phyloP scores from a whole-genome alignment of 2,888 invertebrate species.

The Scaptomyza cyrtandrae region DNA sequence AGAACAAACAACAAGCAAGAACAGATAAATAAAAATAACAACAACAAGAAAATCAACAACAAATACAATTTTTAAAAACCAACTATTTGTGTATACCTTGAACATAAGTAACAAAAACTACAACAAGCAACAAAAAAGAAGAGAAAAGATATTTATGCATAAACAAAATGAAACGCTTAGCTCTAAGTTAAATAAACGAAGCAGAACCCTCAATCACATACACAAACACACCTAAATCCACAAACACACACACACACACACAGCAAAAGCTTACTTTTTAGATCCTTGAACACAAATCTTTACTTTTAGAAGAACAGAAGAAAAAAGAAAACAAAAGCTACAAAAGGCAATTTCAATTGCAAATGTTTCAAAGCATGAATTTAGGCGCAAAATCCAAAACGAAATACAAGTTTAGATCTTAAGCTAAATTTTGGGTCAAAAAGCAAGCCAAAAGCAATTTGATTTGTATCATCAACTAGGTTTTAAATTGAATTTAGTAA shows the following conservation, averaged over 20 bases:
- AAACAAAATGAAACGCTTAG: conserved; percentile 76
- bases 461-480: conserved; percentile 40
- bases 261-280: conserved; percentile 9
- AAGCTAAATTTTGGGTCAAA: conserved; percentile 31
- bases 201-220: conserved; percentile 46
- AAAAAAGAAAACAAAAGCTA: conserved; percentile 43
- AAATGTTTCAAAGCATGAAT: conserved; percentile 67
- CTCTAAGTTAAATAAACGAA: conserved; percentile 74
- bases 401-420: conserved; percentile 28
- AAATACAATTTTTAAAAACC: conserved; percentile 42
- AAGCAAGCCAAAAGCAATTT: conserved; percentile 24
- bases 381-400: conserved; percentile 65
- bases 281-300: conserved; percentile 50
- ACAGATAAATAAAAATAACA: conserved; percentile 17
- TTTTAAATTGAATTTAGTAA: conserved; percentile 60
- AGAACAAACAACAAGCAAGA: conserved; percentile 31
- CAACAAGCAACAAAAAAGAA: conserved; percentile 50
- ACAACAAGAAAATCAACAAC: conserved; percentile 22
- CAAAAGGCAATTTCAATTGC: conserved; percentile 39
- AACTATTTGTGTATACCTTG: conserved; percentile 79
- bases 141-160: conserved; percentile 77
- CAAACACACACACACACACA: conserved; percentile 31
- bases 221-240: conserved; percentile 37
- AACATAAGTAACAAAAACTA: conserved; percentile 48
- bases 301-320: conserved; percentile 33